Evolutionary conservation across 1,140 invertebrate genomes (phyloP).

Genomic region (Trichomalopsis sarcophagae): DNA sequence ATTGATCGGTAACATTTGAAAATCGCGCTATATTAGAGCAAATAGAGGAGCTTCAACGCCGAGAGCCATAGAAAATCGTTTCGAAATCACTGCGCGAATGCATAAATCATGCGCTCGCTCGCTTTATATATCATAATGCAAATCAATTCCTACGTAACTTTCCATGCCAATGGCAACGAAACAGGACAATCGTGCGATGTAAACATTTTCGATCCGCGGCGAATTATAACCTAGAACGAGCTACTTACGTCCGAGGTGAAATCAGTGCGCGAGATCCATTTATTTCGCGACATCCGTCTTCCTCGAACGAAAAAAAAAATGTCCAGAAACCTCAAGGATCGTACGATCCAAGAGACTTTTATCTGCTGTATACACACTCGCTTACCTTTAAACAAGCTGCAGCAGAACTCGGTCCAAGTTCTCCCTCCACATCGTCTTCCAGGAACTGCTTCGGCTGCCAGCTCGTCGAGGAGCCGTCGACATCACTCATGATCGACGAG

Average conservation of each 20-base stretch:
- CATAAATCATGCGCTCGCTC: not conserved
- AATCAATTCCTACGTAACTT: not conserved
- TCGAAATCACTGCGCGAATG: not conserved
- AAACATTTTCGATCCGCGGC: no score
- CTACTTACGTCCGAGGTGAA: not conserved
- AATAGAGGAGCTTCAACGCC: no score
- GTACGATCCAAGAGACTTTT: not conserved
- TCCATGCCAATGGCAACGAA: not conserved
- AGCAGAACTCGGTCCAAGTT: not conserved
- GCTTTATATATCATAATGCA: not conserved
- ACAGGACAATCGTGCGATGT: no score
- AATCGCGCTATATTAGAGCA: no score
- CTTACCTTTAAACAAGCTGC: constrained; percentile 1
- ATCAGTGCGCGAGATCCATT: not conserved
- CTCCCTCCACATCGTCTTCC: not conserved
- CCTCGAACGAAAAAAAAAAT: no score
- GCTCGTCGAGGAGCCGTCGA: not conserved
- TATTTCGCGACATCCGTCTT: no score
- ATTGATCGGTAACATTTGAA: no score
- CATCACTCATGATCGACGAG: not conserved
- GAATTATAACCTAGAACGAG: not conserved
- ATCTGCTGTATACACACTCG: not conserved
- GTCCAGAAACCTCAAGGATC: not conserved
- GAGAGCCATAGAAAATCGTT: not conserved
- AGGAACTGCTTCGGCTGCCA: not conserved